These are phyloP conservation scores for Larimichthys crocea DNA, from an alignment of 2,113 vertebrate species.

Conservation along the genomic window DNA sequence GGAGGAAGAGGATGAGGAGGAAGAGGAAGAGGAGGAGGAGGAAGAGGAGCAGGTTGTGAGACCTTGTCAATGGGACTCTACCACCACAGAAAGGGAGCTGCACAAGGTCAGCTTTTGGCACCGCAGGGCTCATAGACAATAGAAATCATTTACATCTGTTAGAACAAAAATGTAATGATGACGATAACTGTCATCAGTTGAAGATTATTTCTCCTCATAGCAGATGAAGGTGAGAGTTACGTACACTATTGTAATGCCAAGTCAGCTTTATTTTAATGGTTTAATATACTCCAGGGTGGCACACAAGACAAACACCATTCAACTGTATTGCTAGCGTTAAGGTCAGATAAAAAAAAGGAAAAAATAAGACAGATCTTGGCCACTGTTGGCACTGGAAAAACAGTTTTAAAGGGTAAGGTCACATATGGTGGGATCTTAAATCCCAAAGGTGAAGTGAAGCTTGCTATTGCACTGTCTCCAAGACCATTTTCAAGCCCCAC, in stretches of 20 bases:
- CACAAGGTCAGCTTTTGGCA: slow-evolving; percentile 65
- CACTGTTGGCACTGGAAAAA: slow-evolving; percentile 38
- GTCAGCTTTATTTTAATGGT: slow-evolving; percentile 59
- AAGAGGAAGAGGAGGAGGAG: slow-evolving; percentile 74
- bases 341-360: slow-evolving; percentile 4
- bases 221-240: slow-evolving; percentile 42
- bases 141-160: slow-evolving; percentile 4
- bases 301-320: slow-evolving; percentile 24
- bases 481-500: slow-evolving; percentile 55
- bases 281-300: slow-evolving; percentile 17
- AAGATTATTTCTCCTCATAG: slow-evolving; percentile 33
- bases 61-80: slow-evolving; percentile 56
- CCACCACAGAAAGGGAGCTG: slow-evolving; percentile 79
- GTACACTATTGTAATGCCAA: slow-evolving; percentile 48
- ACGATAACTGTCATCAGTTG: slow-evolving; percentile 44
- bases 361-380: slow-evolving; percentile 8
- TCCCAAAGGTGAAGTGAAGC: slow-evolving; percentile 41
- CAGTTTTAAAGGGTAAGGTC: slow-evolving; percentile 33
- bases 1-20: slow-evolving; percentile 20
- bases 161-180: slow-evolving; percentile 37
- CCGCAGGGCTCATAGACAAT: slow-evolving; percentile 70
- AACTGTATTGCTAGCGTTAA: background rate
- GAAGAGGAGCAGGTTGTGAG: slow-evolving; percentile 82
- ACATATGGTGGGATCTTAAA: slow-evolving; percentile 37
- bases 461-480: slow-evolving; percentile 70